Conservation (phyloP, 2,888 invertebrate genomes). For the Platycnemis pennipes region DNA sequence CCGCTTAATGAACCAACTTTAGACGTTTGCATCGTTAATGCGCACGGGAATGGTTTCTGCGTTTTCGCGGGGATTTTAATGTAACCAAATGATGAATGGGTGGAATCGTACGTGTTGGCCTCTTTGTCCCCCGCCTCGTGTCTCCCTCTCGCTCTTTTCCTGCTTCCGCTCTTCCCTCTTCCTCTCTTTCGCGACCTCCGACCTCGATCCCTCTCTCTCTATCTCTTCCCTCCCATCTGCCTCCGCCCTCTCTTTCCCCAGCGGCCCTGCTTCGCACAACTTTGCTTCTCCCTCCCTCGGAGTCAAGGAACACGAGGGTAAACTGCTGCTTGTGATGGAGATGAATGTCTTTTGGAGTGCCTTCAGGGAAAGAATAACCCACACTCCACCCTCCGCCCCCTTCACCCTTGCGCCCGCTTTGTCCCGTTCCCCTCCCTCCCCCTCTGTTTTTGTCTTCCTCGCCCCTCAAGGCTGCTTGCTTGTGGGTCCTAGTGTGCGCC, state of each 20-base stretch:
- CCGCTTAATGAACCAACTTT: not conserved
- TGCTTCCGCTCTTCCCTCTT: not conserved
- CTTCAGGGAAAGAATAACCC: conserved; percentile 39
- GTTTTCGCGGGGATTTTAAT: not conserved
- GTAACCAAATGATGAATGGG: not conserved
- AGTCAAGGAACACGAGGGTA: not conserved
- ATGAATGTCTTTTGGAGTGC: conserved; percentile 47
- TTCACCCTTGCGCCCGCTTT: not conserved
- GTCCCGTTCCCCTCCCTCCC: not conserved
- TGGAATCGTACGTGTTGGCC: not conserved
- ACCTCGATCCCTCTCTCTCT: not conserved
- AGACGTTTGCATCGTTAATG: not conserved
- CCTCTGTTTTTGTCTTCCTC: conserved; percentile 9
- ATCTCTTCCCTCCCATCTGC: not conserved
- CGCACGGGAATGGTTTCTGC: not conserved
- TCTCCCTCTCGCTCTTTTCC: not conserved
- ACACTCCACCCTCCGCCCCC: not conserved
- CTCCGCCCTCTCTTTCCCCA: not conserved
- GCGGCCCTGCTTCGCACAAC: not conserved
- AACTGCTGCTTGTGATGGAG: conserved; percentile 60
- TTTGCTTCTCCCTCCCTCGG: not conserved
- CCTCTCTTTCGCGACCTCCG: not conserved
- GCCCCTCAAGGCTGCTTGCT: not conserved
- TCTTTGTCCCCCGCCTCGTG: not conserved
- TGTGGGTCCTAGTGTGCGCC: not conserved